Evolutionary conservation across 2,888 invertebrate genomes (phyloP).

Genomic region (Acronicta leporina): DNA sequence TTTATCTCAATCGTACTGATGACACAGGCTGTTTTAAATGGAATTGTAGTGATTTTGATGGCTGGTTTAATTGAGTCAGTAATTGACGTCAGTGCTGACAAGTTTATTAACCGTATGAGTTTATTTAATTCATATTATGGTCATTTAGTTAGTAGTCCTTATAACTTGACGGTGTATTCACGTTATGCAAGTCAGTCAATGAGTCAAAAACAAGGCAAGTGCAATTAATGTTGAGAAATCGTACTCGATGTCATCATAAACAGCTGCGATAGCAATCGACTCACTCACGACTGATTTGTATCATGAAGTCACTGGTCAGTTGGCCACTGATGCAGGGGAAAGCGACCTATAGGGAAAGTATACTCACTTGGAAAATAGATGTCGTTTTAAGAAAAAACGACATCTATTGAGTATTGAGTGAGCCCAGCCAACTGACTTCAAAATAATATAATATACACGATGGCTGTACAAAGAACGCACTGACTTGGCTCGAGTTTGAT

Average conservation of each 20-base stretch:
- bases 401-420: neutral
- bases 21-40: conserved; percentile 39
- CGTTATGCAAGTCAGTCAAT: neutral
- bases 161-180: too few species aligned
- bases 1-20: conserved; percentile 34
- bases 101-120: neutral
- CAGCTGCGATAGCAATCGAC: neutral
- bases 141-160: neutral
- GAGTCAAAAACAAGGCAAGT: neutral
- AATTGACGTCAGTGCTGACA: neutral
- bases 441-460: neutral
- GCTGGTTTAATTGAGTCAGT: neutral
- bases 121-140: neutral
- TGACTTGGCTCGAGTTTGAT: neutral
- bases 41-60: conserved; percentile 33
- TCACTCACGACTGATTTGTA: neutral
- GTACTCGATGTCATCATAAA: neutral
- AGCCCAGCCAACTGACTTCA: neutral
- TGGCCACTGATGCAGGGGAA: neutral
- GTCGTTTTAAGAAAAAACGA: neutral
- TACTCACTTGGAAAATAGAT: too few species aligned
- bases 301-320: too few species aligned
- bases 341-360: neutral
- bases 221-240: neutral
- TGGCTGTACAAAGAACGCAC: neutral